Conservation (phyloP, 2,888 invertebrate genomes). For the Spicauda simplicius region DNA sequence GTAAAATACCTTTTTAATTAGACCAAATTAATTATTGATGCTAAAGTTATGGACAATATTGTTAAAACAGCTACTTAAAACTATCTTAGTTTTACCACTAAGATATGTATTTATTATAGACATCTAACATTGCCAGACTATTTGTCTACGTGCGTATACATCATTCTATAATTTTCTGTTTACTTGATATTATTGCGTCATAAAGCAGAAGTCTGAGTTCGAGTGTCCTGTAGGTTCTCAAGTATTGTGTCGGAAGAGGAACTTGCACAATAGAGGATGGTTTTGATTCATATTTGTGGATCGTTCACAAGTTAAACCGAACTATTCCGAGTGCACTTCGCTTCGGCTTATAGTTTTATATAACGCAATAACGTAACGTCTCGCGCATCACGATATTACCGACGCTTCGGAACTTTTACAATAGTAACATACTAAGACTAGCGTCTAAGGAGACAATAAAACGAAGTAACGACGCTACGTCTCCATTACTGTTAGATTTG, state of each 20-base stretch:
- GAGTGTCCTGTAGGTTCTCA: constrained; percentile 32
- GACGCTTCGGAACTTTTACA: constrained; percentile 58
- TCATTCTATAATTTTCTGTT: no score
- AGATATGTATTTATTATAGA: no score
- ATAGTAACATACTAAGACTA: constrained; percentile 43
- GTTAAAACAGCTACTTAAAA: no score
- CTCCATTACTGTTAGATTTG: neutral
- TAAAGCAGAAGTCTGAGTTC: constrained; percentile 17
- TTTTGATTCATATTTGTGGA: constrained; percentile 49
- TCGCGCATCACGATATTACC: constrained; percentile 55
- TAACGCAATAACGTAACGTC: constrained; percentile 66
- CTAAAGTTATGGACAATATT: no score
- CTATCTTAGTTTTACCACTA: no score
- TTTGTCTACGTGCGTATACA: no score
- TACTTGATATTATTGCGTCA: constrained; percentile 15
- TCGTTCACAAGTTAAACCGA: constrained; percentile 60
- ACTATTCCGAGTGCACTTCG: constrained; percentile 61
- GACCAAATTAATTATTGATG: no score
- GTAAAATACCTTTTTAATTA: no score
- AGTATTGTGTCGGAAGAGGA: constrained; percentile 39
- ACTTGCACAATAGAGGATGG: constrained; percentile 42
- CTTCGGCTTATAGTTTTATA: constrained; percentile 66
- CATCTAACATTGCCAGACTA: no score
- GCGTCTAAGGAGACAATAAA: constrained; percentile 39
- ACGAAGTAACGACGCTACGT: constrained; percentile 16